Evolutionary conservation across 2,797 vertebrate species (phyloP).

Genomic region (Leuciscus waleckii): DNA sequence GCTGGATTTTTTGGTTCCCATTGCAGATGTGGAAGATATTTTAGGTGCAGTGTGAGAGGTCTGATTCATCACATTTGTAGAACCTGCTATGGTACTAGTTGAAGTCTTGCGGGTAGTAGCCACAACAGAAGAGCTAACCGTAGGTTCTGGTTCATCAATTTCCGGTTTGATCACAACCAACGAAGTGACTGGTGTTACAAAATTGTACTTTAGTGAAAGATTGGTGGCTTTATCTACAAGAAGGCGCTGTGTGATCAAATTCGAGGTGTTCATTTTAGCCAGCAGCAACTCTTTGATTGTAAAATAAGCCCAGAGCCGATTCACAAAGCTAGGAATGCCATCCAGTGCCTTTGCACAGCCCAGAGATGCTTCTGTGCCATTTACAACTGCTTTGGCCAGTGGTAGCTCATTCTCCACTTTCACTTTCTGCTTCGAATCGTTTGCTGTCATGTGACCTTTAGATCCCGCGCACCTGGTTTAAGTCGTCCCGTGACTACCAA

Average conservation of each 20-base stretch:
- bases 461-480: slow-evolving; percentile 72
- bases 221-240: slow-evolving; percentile 84
- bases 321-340: slow-evolving; percentile 78
- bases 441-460: slow-evolving; percentile 79
- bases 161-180: slow-evolving; percentile 85
- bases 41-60: slow-evolving; percentile 54
- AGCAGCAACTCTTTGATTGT: slow-evolving; percentile 86
- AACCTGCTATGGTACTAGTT: slow-evolving; percentile 52
- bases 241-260: slow-evolving; percentile 72
- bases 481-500: slow-evolving; percentile 83
- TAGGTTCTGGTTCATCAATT: slow-evolving; percentile 66
- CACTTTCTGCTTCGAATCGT: slow-evolving; percentile 73
- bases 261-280: slow-evolving; percentile 76
- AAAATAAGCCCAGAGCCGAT: slow-evolving; percentile 86
- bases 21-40: not conserved
- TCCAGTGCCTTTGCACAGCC: slow-evolving; percentile 66
- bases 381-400: slow-evolving; percentile 57
- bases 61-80: slow-evolving; percentile 46
- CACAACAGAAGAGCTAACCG: slow-evolving; percentile 62
- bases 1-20: slow-evolving; percentile 66
- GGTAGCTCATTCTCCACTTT: slow-evolving; percentile 75
- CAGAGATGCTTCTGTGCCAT: slow-evolving; percentile 58
- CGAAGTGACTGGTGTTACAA: slow-evolving; percentile 87
- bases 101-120: slow-evolving; percentile 49
- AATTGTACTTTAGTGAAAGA: slow-evolving; percentile 86